phyloP scores from a whole-genome alignment of 1,140 invertebrate species.

The Bursaphelenchus mucronatus region DNA sequence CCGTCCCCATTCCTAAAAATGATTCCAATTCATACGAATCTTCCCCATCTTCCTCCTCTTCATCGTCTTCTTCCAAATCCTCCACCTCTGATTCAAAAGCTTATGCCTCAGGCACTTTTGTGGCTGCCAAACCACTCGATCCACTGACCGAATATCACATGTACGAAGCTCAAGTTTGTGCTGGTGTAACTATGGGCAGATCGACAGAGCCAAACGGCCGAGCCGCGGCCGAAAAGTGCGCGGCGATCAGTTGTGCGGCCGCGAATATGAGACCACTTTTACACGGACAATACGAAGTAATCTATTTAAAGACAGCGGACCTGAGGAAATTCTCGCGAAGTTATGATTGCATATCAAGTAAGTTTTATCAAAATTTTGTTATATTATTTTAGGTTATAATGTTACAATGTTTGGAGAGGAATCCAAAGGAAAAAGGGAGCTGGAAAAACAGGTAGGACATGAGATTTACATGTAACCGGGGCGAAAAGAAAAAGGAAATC shows the following conservation, averaged over 20 bases:
- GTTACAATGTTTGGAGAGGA: constrained; percentile 18
- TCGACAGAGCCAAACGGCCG: constrained; percentile 15
- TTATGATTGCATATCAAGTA: constrained; percentile 15
- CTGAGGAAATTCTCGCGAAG: background rate
- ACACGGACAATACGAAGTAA: constrained; percentile 14
- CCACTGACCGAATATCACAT: constrained; percentile 9
- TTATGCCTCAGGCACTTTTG: constrained; percentile 2
- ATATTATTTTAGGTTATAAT: constrained; percentile 6
- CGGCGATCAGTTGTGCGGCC: constrained; percentile 20
- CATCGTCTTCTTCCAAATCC: background rate
- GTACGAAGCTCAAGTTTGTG: constrained; percentile 20
- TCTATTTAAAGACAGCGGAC: constrained; percentile 26
- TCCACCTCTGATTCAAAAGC: background rate
- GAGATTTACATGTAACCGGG: no score
- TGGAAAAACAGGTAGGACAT: background rate
- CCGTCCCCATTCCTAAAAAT: background rate
- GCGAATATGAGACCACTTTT: constrained; percentile 16
- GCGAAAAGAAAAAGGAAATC: no score
- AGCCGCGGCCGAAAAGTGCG: constrained; percentile 24
- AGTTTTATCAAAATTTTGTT: constrained; percentile 13
- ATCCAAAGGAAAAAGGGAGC: background rate
- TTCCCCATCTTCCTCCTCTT: background rate
- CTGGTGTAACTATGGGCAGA: constrained; percentile 24
- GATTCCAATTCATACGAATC: background rate
- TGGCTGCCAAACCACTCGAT: background rate